These are phyloP conservation scores for Octodon degus DNA, from an alignment of 2,113 vertebrate species.

Conservation along the genomic window DNA sequence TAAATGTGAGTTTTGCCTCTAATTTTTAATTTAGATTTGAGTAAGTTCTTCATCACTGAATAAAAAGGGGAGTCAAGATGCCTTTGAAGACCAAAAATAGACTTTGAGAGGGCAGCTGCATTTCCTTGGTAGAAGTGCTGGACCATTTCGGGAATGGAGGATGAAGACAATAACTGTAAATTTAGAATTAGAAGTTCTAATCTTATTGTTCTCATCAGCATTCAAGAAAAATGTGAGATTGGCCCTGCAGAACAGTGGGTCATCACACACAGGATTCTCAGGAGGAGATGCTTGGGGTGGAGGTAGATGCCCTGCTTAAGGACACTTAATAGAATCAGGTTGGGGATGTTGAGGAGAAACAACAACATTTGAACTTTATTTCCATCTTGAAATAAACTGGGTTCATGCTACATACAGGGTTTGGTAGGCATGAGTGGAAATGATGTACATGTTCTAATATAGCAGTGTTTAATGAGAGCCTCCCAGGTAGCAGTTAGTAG, in stretches of 20 bases:
- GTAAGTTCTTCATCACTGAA: constrained; percentile 54
- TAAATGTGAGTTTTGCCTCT: not conserved
- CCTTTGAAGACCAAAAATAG: constrained; percentile 59
- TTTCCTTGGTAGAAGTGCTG: constrained; percentile 41
- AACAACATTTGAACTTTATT: not conserved
- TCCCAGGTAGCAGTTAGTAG: not conserved
- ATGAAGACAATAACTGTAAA: not conserved
- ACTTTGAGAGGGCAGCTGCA: constrained; percentile 60
- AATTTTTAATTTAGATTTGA: constrained; percentile 61
- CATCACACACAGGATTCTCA: not conserved
- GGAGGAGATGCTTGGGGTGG: not conserved
- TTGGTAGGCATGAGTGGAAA: not conserved
- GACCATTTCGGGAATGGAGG: not conserved
- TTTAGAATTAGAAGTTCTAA: not conserved
- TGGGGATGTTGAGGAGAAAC: not conserved
- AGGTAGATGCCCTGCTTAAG: not conserved
- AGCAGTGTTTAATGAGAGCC: constrained; percentile 1
- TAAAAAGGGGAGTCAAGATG: not conserved
- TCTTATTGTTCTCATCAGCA: not conserved
- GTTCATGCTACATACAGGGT: not conserved
- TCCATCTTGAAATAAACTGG: not conserved
- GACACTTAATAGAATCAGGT: not conserved
- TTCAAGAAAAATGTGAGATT: not conserved
- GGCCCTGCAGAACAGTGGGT: not conserved
- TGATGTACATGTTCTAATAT: not conserved